Conservation (phyloP, 2,797 vertebrate genomes). For the Manis pentadactyla region DNA sequence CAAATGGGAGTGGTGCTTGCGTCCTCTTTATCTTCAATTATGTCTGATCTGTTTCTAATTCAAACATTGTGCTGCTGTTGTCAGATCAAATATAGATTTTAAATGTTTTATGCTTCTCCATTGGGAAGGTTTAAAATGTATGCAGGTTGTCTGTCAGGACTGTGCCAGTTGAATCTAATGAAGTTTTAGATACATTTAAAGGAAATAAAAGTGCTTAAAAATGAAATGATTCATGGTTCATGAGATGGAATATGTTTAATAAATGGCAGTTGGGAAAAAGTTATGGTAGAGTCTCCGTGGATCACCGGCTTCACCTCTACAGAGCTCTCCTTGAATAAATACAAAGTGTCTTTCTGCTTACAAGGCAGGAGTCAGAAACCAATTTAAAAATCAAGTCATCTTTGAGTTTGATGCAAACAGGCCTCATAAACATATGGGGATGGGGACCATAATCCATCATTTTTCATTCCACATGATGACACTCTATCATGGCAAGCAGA, state of each 20-base stretch:
- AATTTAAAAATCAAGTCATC: constrained; percentile 90
- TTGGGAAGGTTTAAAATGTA: constrained; percentile 83
- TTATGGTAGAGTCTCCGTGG: constrained; percentile 70
- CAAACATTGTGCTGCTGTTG: constrained; percentile 85
- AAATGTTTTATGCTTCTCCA: constrained; percentile 87
- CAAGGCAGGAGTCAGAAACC: constrained; percentile 90
- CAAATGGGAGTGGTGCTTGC: constrained; percentile 87
- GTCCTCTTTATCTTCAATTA: constrained; percentile 90
- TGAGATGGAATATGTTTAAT: constrained; percentile 87
- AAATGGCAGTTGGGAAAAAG: constrained; percentile 80
- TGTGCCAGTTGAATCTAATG: constrained; percentile 80
- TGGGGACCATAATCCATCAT: constrained; percentile 77
- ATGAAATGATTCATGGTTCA: constrained; percentile 91
- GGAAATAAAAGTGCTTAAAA: constrained; percentile 89
- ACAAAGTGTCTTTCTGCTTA: constrained; percentile 86
- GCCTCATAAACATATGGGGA: constrained; percentile 88
- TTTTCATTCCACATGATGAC: constrained; percentile 65
- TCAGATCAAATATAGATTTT: constrained; percentile 90
- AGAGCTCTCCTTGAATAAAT: constrained; percentile 73
- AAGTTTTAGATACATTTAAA: constrained; percentile 87
- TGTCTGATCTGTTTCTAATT: constrained; percentile 91
- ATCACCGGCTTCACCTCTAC: constrained; percentile 77
- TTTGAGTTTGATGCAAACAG: constrained; percentile 88
- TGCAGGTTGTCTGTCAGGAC: constrained; percentile 79
- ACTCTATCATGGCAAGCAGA: constrained; percentile 40